Percentiles rank a stretch among this genome's conserved stretches.
Evolutionary conservation across 2,888 invertebrate genomes (phyloP).

Genomic region (Himalopsyche tibetana): DNA sequence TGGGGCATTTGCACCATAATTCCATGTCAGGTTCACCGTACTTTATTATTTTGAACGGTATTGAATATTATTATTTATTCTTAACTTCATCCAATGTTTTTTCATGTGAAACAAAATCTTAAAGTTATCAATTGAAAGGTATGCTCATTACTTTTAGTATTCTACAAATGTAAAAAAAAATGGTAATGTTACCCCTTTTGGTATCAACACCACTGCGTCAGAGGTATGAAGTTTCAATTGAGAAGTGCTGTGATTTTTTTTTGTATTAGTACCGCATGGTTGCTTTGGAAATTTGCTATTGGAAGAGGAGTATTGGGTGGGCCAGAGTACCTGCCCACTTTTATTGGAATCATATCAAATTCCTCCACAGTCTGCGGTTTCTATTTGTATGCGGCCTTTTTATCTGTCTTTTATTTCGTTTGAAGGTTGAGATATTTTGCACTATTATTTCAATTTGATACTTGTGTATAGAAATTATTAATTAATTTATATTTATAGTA

Average conservation of each 20-base stretch:
- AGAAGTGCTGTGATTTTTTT: conserved; percentile 43
- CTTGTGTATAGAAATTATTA: too few relatives aligned
- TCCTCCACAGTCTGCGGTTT: conserved; percentile 53
- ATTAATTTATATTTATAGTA: too few relatives aligned
- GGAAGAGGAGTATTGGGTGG: conserved; percentile 44
- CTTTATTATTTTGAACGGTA: too few relatives aligned
- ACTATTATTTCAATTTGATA: not conserved
- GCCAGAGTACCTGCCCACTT: conserved; percentile 39
- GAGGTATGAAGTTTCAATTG: conserved; percentile 44
- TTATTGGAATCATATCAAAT: conserved; percentile 48
- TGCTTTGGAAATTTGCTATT: conserved; percentile 44
- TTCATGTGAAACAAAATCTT: too few relatives aligned
- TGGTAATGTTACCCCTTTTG: not conserved
- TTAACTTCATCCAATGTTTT: too few relatives aligned
- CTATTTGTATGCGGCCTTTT: conserved; percentile 25
- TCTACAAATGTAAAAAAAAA: too few relatives aligned
- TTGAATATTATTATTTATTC: too few relatives aligned
- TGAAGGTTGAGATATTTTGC: conserved; percentile 38
- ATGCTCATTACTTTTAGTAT: too few relatives aligned
- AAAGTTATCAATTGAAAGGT: too few relatives aligned
- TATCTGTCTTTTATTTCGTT: conserved; percentile 9
- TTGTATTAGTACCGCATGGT: conserved; percentile 46
- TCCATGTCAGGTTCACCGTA: too few relatives aligned
- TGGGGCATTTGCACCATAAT: too few relatives aligned
- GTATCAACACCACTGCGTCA: conserved; percentile 30